Percentiles rank a stretch among this genome's conserved stretches.
phyloP scores from a whole-genome alignment of 2,797 vertebrate species.

The Diplodus puntazzo region DNA sequence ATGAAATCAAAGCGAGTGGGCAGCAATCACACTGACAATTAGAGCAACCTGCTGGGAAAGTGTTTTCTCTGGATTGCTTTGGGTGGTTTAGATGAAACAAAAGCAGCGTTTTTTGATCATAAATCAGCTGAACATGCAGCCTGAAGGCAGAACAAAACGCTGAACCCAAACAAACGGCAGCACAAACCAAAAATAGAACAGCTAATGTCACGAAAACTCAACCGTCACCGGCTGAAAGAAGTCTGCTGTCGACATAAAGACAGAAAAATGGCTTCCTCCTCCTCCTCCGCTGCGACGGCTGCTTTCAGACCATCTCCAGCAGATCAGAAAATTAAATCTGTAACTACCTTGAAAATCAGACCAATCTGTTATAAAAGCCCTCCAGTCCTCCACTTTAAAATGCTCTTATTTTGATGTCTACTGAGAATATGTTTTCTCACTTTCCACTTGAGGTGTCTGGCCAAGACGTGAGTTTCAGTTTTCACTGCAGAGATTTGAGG shows the following conservation, averaged over 20 bases:
- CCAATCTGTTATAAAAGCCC: background rate
- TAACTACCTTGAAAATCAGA: background rate
- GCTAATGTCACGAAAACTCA: slow-evolving; percentile 47
- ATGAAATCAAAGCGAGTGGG: background rate
- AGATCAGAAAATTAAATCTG: slow-evolving; percentile 2
- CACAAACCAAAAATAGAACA: slow-evolving; percentile 57
- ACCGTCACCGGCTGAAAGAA: slow-evolving; percentile 8
- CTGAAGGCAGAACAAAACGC: slow-evolving; percentile 30
- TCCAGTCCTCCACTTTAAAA: background rate
- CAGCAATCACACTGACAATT: background rate
- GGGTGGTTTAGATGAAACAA: background rate
- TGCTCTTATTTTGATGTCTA: no score
- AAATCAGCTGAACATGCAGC: slow-evolving; percentile 30
- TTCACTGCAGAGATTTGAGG: background rate
- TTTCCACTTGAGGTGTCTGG: background rate
- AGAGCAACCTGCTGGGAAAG: background rate
- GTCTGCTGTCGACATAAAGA: slow-evolving; percentile 18
- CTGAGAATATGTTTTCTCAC: no score
- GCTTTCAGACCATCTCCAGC: slow-evolving; percentile 9
- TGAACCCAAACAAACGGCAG: slow-evolving; percentile 35
- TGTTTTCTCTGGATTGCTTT: background rate
- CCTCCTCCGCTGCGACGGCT: background rate
- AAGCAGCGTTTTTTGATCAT: slow-evolving; percentile 1
- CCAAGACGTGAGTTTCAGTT: background rate
- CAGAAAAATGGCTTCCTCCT: slow-evolving; percentile 25